Percentiles rank a stretch among this genome's conserved stretches.
Evolutionary conservation across 2,113 vertebrate species (phyloP).

Genomic region (Nycticorax nycticorax): DNA sequence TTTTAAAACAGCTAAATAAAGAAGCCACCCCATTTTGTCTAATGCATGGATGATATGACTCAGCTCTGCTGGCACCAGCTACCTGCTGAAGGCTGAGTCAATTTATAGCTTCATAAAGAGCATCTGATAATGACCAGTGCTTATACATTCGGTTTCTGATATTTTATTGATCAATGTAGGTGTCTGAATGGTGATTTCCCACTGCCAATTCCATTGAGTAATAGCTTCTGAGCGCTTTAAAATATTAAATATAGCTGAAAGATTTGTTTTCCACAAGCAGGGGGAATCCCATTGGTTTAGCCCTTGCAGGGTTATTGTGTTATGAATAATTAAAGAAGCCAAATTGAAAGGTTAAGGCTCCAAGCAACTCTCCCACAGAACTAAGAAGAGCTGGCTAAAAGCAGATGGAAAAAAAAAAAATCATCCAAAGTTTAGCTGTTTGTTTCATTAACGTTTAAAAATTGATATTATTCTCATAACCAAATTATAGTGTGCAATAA

Average conservation of each 20-base stretch:
- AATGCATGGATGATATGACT: neutral
- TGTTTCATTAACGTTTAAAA: neutral
- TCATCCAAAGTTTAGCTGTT: neutral
- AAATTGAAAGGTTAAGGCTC: neutral
- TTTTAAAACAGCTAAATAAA: slow-evolving; percentile 8
- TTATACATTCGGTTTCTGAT: neutral
- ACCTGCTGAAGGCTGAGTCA: neutral
- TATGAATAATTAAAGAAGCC: slow-evolving; percentile 32
- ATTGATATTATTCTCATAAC: neutral
- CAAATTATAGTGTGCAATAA: neutral
- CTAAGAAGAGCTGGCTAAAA: neutral
- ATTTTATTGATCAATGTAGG: slow-evolving; percentile 27
- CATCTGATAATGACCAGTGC: neutral
- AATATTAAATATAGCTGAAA: slow-evolving; percentile 49
- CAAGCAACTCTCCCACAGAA: neutral
- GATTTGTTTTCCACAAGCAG: slow-evolving; percentile 16
- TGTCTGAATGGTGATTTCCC: neutral
- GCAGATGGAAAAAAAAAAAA: neutral
- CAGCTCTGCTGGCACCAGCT: neutral
- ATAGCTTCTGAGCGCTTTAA: slow-evolving; percentile 22
- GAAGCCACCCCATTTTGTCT: neutral
- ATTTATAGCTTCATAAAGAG: slow-evolving; percentile 24
- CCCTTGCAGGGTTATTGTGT: neutral
- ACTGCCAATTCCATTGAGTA: neutral
- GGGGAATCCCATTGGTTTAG: slow-evolving; percentile 34